These are phyloP conservation scores for Semibalanus balanoides DNA, from an alignment of 1,140 invertebrate species.

Conservation along the genomic window DNA sequence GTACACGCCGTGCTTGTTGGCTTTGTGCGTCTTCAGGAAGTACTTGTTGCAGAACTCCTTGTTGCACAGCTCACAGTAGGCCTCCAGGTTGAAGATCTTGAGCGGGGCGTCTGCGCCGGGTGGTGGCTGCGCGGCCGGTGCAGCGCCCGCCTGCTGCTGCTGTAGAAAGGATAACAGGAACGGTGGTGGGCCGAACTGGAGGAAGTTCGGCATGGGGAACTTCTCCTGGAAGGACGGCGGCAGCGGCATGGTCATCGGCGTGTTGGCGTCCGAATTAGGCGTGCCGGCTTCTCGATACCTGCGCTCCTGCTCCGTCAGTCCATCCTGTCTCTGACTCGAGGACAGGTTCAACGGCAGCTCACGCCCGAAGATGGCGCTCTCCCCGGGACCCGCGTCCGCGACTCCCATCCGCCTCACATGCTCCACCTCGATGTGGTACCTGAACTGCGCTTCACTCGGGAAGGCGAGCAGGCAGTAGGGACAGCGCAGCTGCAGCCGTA, in stretches of 20 bases:
- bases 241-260: slow-evolving; percentile 18
- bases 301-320: slow-evolving; percentile 6
- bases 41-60: slow-evolving; percentile 99
- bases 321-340: slow-evolving; percentile 4
- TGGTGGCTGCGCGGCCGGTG: slow-evolving; percentile 13
- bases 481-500: background rate
- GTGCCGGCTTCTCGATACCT: slow-evolving; percentile 13
- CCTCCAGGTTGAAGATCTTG: slow-evolving; percentile 80
- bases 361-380: slow-evolving; percentile 11
- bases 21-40: slow-evolving; percentile 93
- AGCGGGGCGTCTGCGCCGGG: slow-evolving; percentile 19
- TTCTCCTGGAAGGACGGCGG: slow-evolving; percentile 20
- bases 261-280: slow-evolving; percentile 7
- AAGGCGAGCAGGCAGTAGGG: slow-evolving; percentile 6
- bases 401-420: slow-evolving; percentile 15
- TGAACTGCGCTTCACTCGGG: slow-evolving; percentile 11
- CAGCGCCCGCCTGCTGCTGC: slow-evolving; percentile 32
- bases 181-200: slow-evolving; percentile 22
- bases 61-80: slow-evolving; percentile 89
- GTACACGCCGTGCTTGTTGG: slow-evolving; percentile 78
- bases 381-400: slow-evolving; percentile 13
- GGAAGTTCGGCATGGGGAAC: slow-evolving; percentile 16
- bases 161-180: slow-evolving; percentile 24
- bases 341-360: slow-evolving; percentile 4
- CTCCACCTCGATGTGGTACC: slow-evolving; percentile 9